Conservation (phyloP, 2,113 vertebrate genomes). For the Myxocyprinus asiaticus region DNA sequence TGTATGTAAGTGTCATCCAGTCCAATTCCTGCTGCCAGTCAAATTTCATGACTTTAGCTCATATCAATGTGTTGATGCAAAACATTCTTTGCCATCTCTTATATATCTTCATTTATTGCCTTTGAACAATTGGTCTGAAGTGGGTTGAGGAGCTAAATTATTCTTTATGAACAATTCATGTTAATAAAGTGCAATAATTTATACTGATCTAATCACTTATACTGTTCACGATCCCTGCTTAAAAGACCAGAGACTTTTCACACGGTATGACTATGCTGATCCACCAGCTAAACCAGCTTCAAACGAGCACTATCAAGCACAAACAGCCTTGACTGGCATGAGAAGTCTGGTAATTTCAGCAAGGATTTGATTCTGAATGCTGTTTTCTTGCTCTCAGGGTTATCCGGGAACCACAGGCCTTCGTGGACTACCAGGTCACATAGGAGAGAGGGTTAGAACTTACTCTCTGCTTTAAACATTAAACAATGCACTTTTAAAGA, state of each 20-base stretch:
- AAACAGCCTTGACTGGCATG: background rate
- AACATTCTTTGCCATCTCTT: too few species aligned
- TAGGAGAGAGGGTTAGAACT: slow-evolving; percentile 74
- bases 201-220: too few species aligned
- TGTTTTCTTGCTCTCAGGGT: slow-evolving; percentile 65
- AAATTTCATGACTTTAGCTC: too few species aligned
- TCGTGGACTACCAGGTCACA: slow-evolving; percentile 69
- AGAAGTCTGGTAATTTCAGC: background rate
- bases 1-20: slow-evolving; percentile 71
- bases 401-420: slow-evolving; percentile 72
- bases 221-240: too few species aligned
- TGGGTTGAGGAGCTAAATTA: too few species aligned
- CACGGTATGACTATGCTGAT: background rate
- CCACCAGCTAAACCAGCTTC: background rate
- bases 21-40: too few species aligned
- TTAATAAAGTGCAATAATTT: too few species aligned
- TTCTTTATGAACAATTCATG: too few species aligned
- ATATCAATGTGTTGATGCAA: too few species aligned
- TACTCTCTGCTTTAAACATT: slow-evolving; percentile 6
- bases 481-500: background rate
- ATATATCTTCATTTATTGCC: too few species aligned
- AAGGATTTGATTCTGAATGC: background rate
- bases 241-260: too few species aligned
- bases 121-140: too few species aligned
- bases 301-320: background rate